A percentile compares a stretch with the other conserved stretches of the same genome.
phyloP scores from a whole-genome alignment of 2,113 vertebrate genomes.

The Catharus bicknelli region DNA sequence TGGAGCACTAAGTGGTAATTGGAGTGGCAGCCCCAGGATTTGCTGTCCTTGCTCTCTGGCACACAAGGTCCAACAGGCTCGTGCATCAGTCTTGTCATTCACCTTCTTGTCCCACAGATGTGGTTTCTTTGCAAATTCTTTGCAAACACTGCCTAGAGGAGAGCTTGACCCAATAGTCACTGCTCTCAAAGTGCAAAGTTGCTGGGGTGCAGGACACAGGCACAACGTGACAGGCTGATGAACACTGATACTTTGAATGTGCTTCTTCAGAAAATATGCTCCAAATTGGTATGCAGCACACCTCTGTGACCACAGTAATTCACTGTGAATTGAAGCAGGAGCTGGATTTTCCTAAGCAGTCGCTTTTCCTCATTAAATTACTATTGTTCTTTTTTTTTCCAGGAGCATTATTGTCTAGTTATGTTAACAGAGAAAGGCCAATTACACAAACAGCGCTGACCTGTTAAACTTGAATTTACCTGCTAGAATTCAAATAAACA shows the following conservation, averaged over 20 bases:
- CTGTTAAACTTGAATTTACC: constrained; percentile 32
- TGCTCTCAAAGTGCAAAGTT: background rate
- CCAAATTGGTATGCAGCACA: background rate
- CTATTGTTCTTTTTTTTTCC: background rate
- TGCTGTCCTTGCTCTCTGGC: background rate
- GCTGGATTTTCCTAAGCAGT: background rate
- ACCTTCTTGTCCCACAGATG: background rate
- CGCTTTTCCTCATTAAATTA: background rate
- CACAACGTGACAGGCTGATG: background rate
- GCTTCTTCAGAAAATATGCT: background rate
- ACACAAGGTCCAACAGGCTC: background rate
- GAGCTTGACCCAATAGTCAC: background rate
- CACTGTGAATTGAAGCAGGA: constrained; percentile 12
- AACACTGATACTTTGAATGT: background rate
- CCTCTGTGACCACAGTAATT: background rate
- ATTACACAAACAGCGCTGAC: constrained; percentile 26
- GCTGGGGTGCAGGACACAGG: background rate
- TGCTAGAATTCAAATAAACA: background rate
- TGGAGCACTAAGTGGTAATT: background rate
- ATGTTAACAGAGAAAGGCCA: constrained; percentile 46
- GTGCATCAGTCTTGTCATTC: background rate
- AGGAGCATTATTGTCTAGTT: constrained; percentile 27
- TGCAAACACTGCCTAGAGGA: background rate
- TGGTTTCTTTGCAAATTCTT: background rate
- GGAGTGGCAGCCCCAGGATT: background rate